Evolutionary conservation across 1,140 invertebrate species (phyloP).

Genomic region (Caenorhabditis latens): DNA sequence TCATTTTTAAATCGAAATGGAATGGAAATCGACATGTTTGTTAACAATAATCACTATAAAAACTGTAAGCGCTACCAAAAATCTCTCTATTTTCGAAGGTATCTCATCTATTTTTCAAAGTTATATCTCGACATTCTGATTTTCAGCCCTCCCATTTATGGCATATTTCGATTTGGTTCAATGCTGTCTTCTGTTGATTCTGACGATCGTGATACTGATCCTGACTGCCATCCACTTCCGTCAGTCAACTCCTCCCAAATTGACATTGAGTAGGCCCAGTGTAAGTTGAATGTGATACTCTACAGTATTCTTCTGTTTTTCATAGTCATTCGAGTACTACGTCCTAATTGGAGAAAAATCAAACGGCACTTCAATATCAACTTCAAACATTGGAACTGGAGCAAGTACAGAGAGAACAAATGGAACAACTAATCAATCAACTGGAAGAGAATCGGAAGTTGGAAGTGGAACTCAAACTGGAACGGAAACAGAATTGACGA

Average conservation of each 20-base stretch:
- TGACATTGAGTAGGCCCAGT: constrained; percentile 1
- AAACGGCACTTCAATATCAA: neutral
- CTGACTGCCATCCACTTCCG: neutral
- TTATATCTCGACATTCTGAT: neutral
- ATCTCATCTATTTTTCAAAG: neutral
- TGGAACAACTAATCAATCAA: neutral
- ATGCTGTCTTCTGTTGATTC: neutral
- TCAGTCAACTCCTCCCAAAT: neutral
- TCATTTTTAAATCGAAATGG: neutral
- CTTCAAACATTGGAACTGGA: neutral
- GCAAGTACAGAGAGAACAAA: neutral
- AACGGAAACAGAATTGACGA: neutral
- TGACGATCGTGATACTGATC: neutral
- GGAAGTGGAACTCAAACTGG: neutral
- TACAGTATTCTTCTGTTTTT: neutral
- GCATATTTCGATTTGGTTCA: constrained; percentile 4
- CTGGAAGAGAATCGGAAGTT: neutral
- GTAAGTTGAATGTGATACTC: neutral
- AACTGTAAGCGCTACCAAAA: neutral
- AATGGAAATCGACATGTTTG: neutral
- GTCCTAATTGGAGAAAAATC: constrained; percentile 4
- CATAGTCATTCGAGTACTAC: neutral
- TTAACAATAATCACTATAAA: neutral
- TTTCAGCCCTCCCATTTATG: neutral
- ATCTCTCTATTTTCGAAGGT: neutral